Evolutionary conservation across 2,113 vertebrate species (phyloP).

Genomic region (Polypterus senegalus): DNA sequence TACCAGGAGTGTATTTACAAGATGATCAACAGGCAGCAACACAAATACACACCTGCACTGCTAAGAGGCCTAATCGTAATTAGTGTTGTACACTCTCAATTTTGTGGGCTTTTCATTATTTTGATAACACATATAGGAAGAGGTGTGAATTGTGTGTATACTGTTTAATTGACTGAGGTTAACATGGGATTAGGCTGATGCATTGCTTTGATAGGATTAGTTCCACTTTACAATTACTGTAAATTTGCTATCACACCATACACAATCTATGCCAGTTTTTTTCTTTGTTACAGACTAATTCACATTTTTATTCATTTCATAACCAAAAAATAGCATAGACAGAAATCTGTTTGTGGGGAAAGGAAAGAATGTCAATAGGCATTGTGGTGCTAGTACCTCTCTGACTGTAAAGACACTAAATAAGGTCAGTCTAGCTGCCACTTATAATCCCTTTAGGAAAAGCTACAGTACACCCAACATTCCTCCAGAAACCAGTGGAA

Average conservation of each 20-base stretch:
- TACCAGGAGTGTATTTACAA: too few relatives aligned
- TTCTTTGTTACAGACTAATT: background rate
- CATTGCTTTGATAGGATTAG: background rate
- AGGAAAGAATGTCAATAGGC: too few relatives aligned
- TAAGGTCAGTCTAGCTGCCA: too few relatives aligned
- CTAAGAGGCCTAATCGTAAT: background rate
- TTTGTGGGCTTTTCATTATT: background rate
- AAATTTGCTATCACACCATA: background rate
- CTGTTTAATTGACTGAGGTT: background rate
- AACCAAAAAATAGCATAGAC: too few relatives aligned
- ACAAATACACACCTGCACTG: too few relatives aligned
- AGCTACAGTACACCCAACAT: too few relatives aligned
- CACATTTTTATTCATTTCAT: background rate
- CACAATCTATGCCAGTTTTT: background rate
- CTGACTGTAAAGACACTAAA: too few relatives aligned
- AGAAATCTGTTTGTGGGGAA: too few relatives aligned
- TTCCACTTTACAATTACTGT: background rate
- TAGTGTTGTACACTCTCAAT: background rate
- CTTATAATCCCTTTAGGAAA: too few relatives aligned
- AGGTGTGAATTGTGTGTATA: background rate
- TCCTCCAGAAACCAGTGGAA: too few relatives aligned
- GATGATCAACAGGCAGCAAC: too few relatives aligned
- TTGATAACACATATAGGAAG: background rate
- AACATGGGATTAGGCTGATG: constrained; percentile 1
- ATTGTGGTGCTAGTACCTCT: too few relatives aligned